These are phyloP conservation scores for Drosophila quinaria DNA, from an alignment of 2,888 invertebrate genomes.

Conservation along the genomic window DNA sequence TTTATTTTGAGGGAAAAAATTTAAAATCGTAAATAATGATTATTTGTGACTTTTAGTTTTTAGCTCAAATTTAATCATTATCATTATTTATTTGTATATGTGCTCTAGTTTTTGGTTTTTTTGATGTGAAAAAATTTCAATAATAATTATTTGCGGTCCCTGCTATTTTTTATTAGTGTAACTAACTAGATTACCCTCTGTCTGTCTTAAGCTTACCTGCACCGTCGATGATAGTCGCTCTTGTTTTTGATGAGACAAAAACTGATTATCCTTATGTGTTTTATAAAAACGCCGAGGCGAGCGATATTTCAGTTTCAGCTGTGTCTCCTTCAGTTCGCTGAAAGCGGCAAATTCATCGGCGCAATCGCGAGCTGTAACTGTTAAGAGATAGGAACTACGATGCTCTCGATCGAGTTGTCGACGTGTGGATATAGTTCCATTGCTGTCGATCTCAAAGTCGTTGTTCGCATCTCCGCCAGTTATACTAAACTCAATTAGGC, in stretches of 20 bases:
- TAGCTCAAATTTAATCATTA: too few species aligned
- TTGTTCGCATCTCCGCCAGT: slow-evolving; percentile 92
- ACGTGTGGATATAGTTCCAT: slow-evolving; percentile 93
- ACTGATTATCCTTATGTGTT: slow-evolving; percentile 72
- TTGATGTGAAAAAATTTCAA: too few species aligned
- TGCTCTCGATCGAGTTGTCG: slow-evolving; percentile 93
- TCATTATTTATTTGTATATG: too few species aligned
- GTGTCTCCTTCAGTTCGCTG: slow-evolving; percentile 61
- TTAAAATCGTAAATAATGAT: too few species aligned
- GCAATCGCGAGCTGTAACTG: slow-evolving; percentile 94
- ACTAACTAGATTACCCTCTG: not conserved
- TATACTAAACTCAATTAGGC: slow-evolving; percentile 92
- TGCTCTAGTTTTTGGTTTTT: too few species aligned
- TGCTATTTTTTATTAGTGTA: not conserved
- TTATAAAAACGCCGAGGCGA: slow-evolving; percentile 68
- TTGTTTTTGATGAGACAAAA: slow-evolving; percentile 87
- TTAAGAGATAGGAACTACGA: slow-evolving; percentile 92
- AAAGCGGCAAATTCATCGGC: slow-evolving; percentile 88
- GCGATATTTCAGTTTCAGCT: slow-evolving; percentile 66
- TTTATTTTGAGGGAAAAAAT: too few species aligned
- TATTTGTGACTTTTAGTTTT: too few species aligned
- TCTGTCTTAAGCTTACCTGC: slow-evolving; percentile 87
- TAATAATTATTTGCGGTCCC: too few species aligned
- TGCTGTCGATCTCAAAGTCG: slow-evolving; percentile 92
- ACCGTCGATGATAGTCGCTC: slow-evolving; percentile 93